phyloP scores from a whole-genome alignment of 2,113 vertebrate species.

The Tragulus kanchil region DNA sequence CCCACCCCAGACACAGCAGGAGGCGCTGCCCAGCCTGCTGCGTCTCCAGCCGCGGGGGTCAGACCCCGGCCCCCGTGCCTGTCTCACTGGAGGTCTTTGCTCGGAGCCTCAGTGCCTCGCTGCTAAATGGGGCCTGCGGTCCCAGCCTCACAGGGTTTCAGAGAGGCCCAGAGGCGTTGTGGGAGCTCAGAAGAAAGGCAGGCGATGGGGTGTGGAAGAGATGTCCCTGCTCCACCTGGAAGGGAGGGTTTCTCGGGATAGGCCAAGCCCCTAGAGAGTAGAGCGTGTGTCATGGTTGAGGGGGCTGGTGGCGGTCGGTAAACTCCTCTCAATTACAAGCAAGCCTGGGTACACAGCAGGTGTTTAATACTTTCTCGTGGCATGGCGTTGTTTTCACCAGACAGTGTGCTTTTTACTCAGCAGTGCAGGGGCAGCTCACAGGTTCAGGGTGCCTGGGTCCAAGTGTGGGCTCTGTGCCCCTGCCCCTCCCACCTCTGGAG shows the following conservation, averaged over 20 bases:
- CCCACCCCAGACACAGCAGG: neutral
- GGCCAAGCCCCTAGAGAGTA: neutral
- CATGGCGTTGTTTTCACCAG: neutral
- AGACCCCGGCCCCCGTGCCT: neutral
- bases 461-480: neutral
- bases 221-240: too few species aligned
- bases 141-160: neutral
- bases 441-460: neutral
- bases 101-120: neutral
- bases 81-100: neutral
- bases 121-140: neutral
- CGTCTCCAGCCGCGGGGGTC: neutral
- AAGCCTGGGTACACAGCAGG: neutral
- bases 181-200: neutral
- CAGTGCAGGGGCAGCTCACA: neutral
- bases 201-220: neutral
- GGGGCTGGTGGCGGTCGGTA: neutral
- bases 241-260: neutral
- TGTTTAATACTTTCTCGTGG: neutral
- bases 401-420: neutral
- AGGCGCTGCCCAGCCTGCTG: fast-evolving
- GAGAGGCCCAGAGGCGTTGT: neutral
- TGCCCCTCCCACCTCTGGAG: fast-evolving
- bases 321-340: neutral
- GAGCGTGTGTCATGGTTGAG: neutral